Base-by-base conservation (phyloP, 2,888 invertebrate species). In the Lasioglossum villosulum region DNA sequence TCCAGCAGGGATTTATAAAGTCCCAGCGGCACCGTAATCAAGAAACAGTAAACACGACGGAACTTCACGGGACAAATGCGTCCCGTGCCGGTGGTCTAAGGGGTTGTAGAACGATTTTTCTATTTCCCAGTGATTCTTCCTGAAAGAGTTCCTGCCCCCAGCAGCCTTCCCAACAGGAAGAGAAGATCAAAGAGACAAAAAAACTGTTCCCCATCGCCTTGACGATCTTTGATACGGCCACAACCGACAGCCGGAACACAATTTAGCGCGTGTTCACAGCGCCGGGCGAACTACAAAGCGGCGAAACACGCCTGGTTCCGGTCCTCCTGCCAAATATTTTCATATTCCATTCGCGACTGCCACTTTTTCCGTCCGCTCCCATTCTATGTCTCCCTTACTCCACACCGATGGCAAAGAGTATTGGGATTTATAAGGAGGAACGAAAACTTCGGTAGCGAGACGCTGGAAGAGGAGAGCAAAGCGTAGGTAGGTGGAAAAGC, bases 351-450 rank as follows among this genome's bases (percentile, higher is more conserved):
- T 88, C 88, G 90, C 90, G 85, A 90, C 86, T 90, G 88, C 90
- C 83, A 83, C 84, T 87, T 87, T 82, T 87, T 80, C 63, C 30
- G 63, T 48, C 77, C 80, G 75, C 34, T 71, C 72, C 66, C 56
- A n/a, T 79, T 63, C 45, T 72, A 23, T 23, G 37, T 75, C 59
- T 59, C 82, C 77, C 79, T 73, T 84, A 48, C 23, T 52, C 52
- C 52, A n/a, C 75, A 71, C 86, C 90, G 86, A 92, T 92, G 90
- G 89, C 93, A 91, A 93, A 92, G 89, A 85, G 89, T 91, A 93
- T 92, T 92, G 92, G 91, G 89, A 92, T 93, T 93, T 93, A 92
- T 91, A 92, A 90, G 91, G 86, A 91, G 48, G 90, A 92, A 92
- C 87, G 90, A 89, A 91, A 91, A 91, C 91, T 88, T 90, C 87